Percentiles rank a stretch among this genome's conserved stretches.
phyloP scores from a whole-genome alignment of 2,888 invertebrate species.

The Anthophora plumipes region DNA sequence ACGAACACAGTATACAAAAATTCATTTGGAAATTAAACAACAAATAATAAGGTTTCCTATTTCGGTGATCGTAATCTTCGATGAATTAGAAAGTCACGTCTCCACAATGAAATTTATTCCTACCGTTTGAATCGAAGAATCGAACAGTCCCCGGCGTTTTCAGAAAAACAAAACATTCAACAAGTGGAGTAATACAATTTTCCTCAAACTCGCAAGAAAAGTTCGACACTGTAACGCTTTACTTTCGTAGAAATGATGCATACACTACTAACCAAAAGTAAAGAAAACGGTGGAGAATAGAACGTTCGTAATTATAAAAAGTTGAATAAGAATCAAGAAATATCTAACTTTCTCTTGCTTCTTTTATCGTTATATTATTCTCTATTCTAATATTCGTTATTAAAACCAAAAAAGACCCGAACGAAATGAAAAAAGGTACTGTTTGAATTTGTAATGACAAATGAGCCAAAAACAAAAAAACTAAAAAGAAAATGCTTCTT shows the following conservation, averaged over 20 bases:
- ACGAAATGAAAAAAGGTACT: no score
- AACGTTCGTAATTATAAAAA: background rate
- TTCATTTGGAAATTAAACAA: no score
- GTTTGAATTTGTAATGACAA: no score
- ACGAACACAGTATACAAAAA: no score
- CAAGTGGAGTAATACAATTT: no score
- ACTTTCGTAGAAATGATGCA: background rate
- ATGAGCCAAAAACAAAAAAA: no score
- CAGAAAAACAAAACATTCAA: no score
- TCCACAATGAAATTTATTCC: background rate
- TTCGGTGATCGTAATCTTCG: background rate
- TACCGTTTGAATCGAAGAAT: background rate
- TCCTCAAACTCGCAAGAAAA: no score
- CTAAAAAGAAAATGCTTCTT: no score
- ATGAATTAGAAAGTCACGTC: background rate
- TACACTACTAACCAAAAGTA: slow-evolving; percentile 20
- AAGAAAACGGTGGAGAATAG: background rate
- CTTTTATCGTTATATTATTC: background rate
- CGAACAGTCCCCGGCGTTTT: background rate
- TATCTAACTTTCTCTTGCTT: background rate
- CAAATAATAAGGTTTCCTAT: background rate
- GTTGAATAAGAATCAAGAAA: background rate
- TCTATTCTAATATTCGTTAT: no score
- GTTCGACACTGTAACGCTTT: background rate
- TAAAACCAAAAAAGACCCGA: no score